phyloP scores from a whole-genome alignment of 2,888 invertebrate genomes.

The Subacronicta megacephala region DNA sequence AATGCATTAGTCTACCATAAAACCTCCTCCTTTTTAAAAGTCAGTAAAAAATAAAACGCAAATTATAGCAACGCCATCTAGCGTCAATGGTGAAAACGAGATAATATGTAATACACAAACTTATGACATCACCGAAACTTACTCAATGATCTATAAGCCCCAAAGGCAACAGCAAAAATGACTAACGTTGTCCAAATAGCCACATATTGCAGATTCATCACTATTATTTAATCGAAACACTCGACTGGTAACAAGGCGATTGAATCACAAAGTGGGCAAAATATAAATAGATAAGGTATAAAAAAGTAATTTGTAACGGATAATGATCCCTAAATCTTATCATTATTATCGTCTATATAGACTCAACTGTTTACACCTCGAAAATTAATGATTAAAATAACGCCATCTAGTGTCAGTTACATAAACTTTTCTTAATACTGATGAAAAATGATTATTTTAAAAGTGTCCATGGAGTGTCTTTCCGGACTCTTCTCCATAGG shows the following conservation, averaged over 20 bases:
- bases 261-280: neutral
- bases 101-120: neutral
- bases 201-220: neutral
- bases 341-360: neutral
- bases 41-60: no score
- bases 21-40: no score
- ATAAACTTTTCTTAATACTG: no score
- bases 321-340: conserved; percentile 2
- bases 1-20: no score
- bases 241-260: neutral
- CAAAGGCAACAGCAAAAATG: neutral
- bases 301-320: conserved; percentile 2
- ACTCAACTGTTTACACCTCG: neutral
- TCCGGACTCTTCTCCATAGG: no score
- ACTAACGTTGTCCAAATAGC: neutral
- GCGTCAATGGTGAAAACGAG: neutral
- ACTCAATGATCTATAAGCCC: conserved; percentile 2
- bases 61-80: conserved; percentile 7
- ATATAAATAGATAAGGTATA: neutral
- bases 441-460: no score
- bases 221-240: neutral
- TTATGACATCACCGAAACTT: neutral
- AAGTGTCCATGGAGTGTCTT: no score
- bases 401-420: neutral
- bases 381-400: neutral